Evolutionary conservation across 2,888 invertebrate species (phyloP).

Genomic region (Agrochola macilenta): DNA sequence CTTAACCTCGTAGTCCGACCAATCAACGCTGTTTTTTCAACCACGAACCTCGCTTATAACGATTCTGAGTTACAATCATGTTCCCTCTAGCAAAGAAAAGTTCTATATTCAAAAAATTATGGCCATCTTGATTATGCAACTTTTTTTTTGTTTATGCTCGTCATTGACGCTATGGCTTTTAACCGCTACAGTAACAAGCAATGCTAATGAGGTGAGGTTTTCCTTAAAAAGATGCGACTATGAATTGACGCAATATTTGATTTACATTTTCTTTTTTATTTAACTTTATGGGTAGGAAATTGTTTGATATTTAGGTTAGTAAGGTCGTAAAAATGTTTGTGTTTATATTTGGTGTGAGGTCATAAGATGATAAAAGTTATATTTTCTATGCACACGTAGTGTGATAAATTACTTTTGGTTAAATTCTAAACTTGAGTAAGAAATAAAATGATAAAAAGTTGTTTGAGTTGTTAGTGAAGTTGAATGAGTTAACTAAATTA

Average conservation of each 20-base stretch:
- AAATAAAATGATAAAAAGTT: not conserved
- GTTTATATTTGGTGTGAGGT: not conserved
- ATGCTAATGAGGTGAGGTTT: conserved; percentile 45
- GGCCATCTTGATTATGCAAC: not conserved
- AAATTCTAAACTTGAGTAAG: not conserved
- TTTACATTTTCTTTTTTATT: conserved; percentile 15
- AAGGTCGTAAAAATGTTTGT: not conserved
- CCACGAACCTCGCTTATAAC: not conserved
- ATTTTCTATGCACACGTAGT: too few species aligned
- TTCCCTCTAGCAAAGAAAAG: not conserved
- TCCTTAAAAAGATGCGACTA: not conserved
- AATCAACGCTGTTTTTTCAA: not conserved
- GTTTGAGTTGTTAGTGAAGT: too few species aligned
- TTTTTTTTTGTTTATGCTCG: not conserved
- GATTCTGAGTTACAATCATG: not conserved
- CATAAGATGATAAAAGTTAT: not conserved
- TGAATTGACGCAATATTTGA: not conserved
- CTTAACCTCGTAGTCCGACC: not conserved
- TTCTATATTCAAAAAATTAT: not conserved
- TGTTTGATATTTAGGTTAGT: conserved; percentile 12
- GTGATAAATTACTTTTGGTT: too few species aligned
- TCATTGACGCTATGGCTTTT: conserved; percentile 19
- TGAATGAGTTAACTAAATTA: not conserved
- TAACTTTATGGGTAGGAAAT: not conserved
- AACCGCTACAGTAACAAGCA: conserved; percentile 38